Conservation (phyloP, 2,888 invertebrate genomes). For the Drosophila meridionalis region DNA sequence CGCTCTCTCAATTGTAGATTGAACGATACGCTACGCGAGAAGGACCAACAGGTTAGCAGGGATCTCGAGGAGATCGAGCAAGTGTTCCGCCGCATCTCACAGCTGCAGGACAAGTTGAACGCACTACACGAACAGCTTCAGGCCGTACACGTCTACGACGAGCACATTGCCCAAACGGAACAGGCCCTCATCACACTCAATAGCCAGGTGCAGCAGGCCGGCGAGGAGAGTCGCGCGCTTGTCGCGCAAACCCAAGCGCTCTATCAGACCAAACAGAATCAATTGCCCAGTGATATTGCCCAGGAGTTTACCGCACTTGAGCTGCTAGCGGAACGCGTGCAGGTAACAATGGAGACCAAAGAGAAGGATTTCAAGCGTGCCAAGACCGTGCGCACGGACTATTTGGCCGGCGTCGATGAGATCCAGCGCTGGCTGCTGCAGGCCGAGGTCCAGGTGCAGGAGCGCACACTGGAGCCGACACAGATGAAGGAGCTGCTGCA, state of each 20-base stretch:
- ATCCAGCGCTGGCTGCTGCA: constrained; percentile 93
- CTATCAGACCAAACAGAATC: constrained; percentile 88
- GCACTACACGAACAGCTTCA: constrained; percentile 88
- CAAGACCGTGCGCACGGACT: constrained; percentile 92
- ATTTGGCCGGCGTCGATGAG: constrained; percentile 91
- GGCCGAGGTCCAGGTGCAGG: constrained; percentile 93
- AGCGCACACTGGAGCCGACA: constrained; percentile 91
- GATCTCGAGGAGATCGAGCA: constrained; percentile 92
- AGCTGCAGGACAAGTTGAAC: constrained; percentile 89
- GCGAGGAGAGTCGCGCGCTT: constrained; percentile 87
- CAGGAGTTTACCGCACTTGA: constrained; percentile 93
- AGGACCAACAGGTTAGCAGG: constrained; percentile 90
- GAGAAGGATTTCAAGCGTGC: constrained; percentile 95
- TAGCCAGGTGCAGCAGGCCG: constrained; percentile 87
- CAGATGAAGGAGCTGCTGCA: constrained; percentile 91
- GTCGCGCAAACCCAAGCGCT: constrained; percentile 87
- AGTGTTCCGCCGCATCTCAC: constrained; percentile 89
- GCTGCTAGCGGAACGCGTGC: constrained; percentile 91
- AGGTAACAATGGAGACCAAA: constrained; percentile 94
- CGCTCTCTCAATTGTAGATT: constrained; percentile 87
- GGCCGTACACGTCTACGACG: constrained; percentile 91
- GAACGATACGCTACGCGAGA: constrained; percentile 91
- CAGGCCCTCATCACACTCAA: constrained; percentile 87
- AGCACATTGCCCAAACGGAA: constrained; percentile 89
- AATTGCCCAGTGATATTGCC: constrained; percentile 90